Evolutionary conservation across 2,113 vertebrate genomes (phyloP), one percentile per base, ranked within the genome.

Genomic region (Euleptes europaea): DNA sequence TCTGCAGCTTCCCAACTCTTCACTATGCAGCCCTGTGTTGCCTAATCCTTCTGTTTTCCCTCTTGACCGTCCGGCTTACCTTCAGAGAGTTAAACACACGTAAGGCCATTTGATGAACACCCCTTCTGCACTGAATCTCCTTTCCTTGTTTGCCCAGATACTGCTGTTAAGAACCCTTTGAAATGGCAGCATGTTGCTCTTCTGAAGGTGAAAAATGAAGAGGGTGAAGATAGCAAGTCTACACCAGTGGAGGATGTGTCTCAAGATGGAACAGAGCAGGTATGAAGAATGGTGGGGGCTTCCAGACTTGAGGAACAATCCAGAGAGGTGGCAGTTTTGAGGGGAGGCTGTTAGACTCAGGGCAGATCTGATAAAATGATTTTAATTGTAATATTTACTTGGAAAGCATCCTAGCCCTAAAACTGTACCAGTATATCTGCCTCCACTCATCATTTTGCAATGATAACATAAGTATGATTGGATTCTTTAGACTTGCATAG

Each of bases 211-310:
- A 95, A 95, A 77, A 92, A 95, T 42, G 94, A 96, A 26, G 89
- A 94, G 38, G 89, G 89, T 1, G 86, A 91, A 0, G 76, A 91
- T 65, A 76, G 71, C 71, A 33, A 93, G 31, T 38, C 93, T 60
- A 81, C 94, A 0, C 95, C 95, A 86, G 94, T 97, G 87, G 94
- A 95, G 0, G 90, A 96, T 82, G 93, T 97, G 86, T 94, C 95
- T 85, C 94, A 96, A 86, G 95, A 95, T 80, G 96, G 93, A 49
- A 89, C 94, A 78, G 96, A 96, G 86, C 96, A 97, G 97, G 96
- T 97, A 96, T 8, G 76, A 87, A 76, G 33, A 42, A 0, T 0
- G 21, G 54, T 4, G 71, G 13, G 73, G 38, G 69, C 38, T 86
- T 47, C 73, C 57, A 51, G 38, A 2, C 1, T 3, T 13, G 12